Conservation (phyloP, 2,113 vertebrate species). For the Eurystomus gularis region DNA sequence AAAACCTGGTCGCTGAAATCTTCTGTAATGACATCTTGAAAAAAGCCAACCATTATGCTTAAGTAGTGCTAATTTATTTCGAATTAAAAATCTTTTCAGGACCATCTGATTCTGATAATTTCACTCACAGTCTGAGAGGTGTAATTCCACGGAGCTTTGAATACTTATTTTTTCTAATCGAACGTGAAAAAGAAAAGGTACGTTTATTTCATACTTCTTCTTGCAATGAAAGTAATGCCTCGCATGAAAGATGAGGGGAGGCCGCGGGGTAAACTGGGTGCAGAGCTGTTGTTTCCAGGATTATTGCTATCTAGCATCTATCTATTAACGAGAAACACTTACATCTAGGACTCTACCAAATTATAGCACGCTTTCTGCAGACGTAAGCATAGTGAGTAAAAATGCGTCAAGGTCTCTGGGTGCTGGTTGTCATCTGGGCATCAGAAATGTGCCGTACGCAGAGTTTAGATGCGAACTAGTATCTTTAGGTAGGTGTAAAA, state of each 20-base stretch:
- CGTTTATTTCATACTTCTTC: neutral
- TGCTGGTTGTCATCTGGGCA: neutral
- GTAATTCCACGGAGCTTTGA: slow-evolving; percentile 97
- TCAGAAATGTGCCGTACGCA: neutral
- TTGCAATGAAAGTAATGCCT: neutral
- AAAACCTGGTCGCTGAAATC: neutral
- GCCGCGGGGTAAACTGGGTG: neutral
- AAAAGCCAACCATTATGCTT: neutral
- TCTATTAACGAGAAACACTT: neutral
- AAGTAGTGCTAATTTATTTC: neutral
- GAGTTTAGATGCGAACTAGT: neutral
- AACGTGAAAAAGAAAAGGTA: slow-evolving; percentile 91
- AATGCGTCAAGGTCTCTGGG: neutral
- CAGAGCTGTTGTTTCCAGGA: neutral
- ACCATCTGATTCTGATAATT: slow-evolving; percentile 91
- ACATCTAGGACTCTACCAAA: neutral
- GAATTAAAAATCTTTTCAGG: slow-evolving; percentile 72
- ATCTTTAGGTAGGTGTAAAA: neutral
- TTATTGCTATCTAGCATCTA: neutral
- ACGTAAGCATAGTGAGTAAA: neutral
- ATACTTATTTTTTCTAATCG: slow-evolving; percentile 95
- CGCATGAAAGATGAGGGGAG: neutral
- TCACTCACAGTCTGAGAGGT: slow-evolving; percentile 90
- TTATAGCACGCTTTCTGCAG: neutral
- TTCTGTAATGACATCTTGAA: neutral